Base-by-base conservation (phyloP, 92 coral and sea anemone genomes). In the Siderastrea radians region DNA sequence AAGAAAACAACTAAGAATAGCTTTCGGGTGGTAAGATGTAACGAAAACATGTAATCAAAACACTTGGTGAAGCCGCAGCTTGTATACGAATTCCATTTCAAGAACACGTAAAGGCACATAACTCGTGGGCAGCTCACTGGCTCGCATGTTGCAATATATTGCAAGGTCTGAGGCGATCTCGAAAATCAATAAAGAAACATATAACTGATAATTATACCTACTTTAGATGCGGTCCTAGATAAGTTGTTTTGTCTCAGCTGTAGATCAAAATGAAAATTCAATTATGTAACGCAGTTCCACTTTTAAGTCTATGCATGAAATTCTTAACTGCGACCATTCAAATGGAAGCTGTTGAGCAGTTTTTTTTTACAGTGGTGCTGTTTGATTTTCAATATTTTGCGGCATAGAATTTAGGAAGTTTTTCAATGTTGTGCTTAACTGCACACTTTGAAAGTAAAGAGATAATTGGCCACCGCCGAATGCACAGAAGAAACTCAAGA, bases 101-200 rank as follows among this genome's bases (percentile, higher is more conserved):
- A 51, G 52, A 59, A 84, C 80, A 59, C 16, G 87, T 38, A 38
- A 0, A 48, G 87, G 61, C 87, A 26, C 26, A 64, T 52, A 50
- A 71, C 7, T 5, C 77, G 10, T n/a, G 13, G 57, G 76, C 55
- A 7, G 2, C 67, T 7, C 2, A 48, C 19, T 17, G 12, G 52
- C 19, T 44, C 38, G 52, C 43, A 52, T 43, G 65, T 26, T 67
- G 85, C 50, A 81, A 50, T 7, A 48, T 47, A 3, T 62, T 16
- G 44, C 38, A 26, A 26, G 38, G 38, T 26, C 38, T 26, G 38
- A 26, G 38, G 38, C 38, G 38, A 26, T 26, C 38, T 26, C 38
- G 0, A 26, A 26, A 26, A 26, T 26, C 38, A 26, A 26, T 26
- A 26, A 26, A 26, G 38, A 26, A 26, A 26, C 38, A 26, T 26